Evolutionary conservation across 2,113 vertebrate species (phyloP).

Genomic region (Orcinus orca): DNA sequence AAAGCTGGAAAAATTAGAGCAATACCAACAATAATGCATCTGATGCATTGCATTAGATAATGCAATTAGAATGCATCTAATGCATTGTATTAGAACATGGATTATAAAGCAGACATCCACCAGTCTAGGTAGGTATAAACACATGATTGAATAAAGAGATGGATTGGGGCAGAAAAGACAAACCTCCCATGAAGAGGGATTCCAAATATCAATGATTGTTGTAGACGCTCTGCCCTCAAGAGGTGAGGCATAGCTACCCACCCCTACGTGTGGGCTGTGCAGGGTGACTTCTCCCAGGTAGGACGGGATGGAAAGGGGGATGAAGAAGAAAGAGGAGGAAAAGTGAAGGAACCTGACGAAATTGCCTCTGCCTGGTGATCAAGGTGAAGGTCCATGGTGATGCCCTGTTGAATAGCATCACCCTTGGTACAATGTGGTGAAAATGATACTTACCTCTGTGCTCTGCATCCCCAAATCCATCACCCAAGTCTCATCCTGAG

Average conservation of each 20-base stretch:
- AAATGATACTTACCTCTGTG: background rate
- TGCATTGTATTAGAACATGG: rapidly evolving
- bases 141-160: too few species aligned
- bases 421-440: rapidly evolving
- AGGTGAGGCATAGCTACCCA: background rate
- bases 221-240: too few species aligned
- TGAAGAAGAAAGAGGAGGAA: rapidly evolving
- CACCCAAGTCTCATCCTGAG: background rate
- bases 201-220: background rate
- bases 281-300: too few species aligned
- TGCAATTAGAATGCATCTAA: too few species aligned
- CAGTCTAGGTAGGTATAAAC: rapidly evolving
- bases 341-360: background rate
- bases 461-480: background rate
- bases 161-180: background rate
- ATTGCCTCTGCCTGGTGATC: rapidly evolving
- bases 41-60: too few species aligned
- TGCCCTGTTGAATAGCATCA: rapidly evolving
- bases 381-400: rapidly evolving
- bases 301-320: rapidly evolving
- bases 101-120: background rate
- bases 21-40: background rate
- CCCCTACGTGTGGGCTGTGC: background rate
- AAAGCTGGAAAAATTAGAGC: background rate
- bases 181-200: background rate